These are phyloP conservation scores for Gopherus flavomarginatus DNA, from an alignment of 2,113 vertebrate species.

Conservation along the genomic window DNA sequence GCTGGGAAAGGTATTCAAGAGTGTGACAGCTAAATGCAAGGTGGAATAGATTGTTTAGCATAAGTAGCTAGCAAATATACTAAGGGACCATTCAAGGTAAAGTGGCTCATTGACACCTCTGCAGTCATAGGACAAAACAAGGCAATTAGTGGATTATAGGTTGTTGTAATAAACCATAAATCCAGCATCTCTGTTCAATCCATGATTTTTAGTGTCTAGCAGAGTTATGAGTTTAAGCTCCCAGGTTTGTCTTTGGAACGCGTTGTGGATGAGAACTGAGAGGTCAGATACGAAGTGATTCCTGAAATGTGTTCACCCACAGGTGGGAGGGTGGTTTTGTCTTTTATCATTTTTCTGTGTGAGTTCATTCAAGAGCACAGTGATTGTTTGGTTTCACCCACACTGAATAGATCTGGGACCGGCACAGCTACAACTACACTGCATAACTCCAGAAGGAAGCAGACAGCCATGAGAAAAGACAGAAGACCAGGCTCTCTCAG, in stretches of 20 bases:
- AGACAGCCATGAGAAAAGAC: background rate
- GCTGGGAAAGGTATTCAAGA: background rate
- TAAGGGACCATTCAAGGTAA: background rate
- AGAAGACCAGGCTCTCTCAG: background rate
- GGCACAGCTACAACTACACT: background rate
- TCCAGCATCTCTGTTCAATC: background rate
- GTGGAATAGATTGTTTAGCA: background rate
- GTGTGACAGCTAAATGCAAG: background rate
- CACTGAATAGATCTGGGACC: background rate
- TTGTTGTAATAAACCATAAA: background rate
- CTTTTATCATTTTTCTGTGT: background rate
- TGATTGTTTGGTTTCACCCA: background rate
- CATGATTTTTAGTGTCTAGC: background rate
- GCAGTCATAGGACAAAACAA: background rate
- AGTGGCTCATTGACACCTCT: background rate
- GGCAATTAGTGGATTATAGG: background rate
- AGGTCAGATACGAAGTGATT: background rate
- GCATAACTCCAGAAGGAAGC: background rate
- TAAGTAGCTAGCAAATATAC: background rate
- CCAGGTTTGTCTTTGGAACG: background rate
- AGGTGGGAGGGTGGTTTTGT: background rate
- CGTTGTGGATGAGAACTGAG: background rate
- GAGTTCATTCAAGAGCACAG: background rate
- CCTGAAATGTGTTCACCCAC: background rate
- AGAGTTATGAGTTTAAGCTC: background rate